Base-by-base conservation (phyloP, 2,888 invertebrate genomes). In the Axea sp. region DNA sequence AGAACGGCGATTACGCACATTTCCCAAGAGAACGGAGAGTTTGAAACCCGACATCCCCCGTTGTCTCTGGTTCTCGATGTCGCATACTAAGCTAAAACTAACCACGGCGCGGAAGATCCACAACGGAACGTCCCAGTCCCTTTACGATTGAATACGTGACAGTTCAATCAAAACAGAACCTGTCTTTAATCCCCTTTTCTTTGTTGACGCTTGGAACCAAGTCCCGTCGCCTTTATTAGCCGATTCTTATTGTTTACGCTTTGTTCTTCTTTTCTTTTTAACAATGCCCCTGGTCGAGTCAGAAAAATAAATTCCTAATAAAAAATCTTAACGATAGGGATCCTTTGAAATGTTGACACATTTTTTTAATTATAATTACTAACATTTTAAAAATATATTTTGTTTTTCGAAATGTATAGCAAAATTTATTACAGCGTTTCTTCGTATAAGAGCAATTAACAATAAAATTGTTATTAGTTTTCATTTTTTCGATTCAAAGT, bases 1-100 rank as follows among this genome's bases (percentile, higher is more conserved):
- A 78, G 83, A 78, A 83, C 73, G 77, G 73, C 85, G 86, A 86
- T 87, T 87, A 87, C 82, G 82, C 82, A 82, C 86, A 86, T 87
- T 87, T 87, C 87, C 86, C 86, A 60, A 33, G 86, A 78, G 86
- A 77, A 55, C 68, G 65, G 43, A 14, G 68, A 77, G 78, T 79
- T 81, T 78, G 77, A 80, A 82, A 80, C 47, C 65, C 71, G 43
- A 35, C 24, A 41, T 57, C 35, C 45, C 31, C 14, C 33, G 7
- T 8, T 43, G 7, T 14, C 47, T 9, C 17, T 9, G 30, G 30
- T 12, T 37, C 35, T 22, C 60, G 41, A 28, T 43, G n/a, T 28
- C 33, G 53, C 51, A 19, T 51, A 30, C 12, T 26, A 35, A 39
- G 55, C 68, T 72, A 51, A 76, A 73, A 68, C 49, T 62, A 55